A percentile compares a stretch with the other conserved stretches of the same genome.
Conservation (phyloP, 1,140 invertebrate genomes). For the Himalopsyche phryganea region DNA sequence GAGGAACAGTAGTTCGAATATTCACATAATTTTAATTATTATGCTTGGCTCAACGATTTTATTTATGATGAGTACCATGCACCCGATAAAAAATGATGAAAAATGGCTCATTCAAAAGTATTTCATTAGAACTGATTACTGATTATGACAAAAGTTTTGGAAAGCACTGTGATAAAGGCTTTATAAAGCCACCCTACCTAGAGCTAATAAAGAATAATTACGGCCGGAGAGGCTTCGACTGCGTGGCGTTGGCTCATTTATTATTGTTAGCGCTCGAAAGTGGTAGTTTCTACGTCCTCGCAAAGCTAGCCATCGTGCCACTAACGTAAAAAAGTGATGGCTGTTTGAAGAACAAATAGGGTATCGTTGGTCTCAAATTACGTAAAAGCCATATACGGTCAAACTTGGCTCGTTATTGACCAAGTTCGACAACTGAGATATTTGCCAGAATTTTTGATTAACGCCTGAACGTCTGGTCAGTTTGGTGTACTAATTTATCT, state of each 20-base stretch:
- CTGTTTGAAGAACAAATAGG: constrained; percentile 30
- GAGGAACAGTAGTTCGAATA: too few relatives aligned
- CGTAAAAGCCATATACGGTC: constrained; percentile 6
- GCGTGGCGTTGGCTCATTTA: constrained; percentile 23
- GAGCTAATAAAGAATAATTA: constrained; percentile 34
- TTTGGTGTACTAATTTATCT: too few relatives aligned
- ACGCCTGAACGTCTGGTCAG: too few relatives aligned
- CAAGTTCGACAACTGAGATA: constrained; percentile 4
- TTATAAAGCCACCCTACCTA: constrained; percentile 9
- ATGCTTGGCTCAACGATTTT: too few relatives aligned
- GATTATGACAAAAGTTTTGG: too few relatives aligned
- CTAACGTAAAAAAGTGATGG: constrained; percentile 29
- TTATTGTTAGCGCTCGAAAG: constrained; percentile 31
- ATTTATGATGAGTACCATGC: too few relatives aligned
- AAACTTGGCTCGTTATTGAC: background rate
- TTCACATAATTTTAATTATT: too few relatives aligned
- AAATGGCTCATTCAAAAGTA: too few relatives aligned
- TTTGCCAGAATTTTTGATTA: background rate
- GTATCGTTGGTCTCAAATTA: constrained; percentile 15
- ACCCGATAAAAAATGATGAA: too few relatives aligned
- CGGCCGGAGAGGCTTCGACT: constrained; percentile 14
- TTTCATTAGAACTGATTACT: too few relatives aligned
- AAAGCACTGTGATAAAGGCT: too few relatives aligned
- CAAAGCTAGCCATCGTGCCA: constrained; percentile 11
- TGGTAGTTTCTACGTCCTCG: constrained; percentile 21